Conservation (phyloP, 2,888 invertebrate species). For the Sussaba pulchella region DNA sequence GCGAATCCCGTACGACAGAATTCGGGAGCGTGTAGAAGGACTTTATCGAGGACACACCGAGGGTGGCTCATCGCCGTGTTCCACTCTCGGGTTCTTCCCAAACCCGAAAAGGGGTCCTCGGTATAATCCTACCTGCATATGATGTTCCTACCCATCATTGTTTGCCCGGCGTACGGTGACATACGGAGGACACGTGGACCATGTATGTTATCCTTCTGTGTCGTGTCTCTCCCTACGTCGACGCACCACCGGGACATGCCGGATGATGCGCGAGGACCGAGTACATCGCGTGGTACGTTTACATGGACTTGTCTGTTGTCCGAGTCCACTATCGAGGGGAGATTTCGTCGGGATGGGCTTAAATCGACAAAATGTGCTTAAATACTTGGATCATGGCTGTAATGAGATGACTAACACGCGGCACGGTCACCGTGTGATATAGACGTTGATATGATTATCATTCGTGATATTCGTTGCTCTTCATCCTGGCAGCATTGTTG, state of each 20-base stretch:
- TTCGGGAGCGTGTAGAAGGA: conserved; percentile 72
- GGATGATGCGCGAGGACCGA: conserved; percentile 45
- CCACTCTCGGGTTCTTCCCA: conserved; percentile 67
- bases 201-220: conserved; percentile 44
- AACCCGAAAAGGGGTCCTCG: conserved; percentile 79
- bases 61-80: conserved; percentile 67
- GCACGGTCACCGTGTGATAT: conserved; percentile 43
- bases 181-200: conserved; percentile 73
- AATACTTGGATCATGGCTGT: conserved; percentile 66
- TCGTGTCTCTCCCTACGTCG: conserved; percentile 54
- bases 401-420: conserved; percentile 45
- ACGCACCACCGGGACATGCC: conserved; percentile 48
- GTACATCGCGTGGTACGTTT: neutral
- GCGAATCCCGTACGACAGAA: conserved; percentile 62
- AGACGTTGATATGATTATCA: conserved; percentile 28
- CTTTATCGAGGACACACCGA: conserved; percentile 72
- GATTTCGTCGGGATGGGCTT: conserved; percentile 51
- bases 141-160: conserved; percentile 81
- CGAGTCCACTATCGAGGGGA: conserved; percentile 33
- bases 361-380: conserved; percentile 73
- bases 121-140: conserved; percentile 84
- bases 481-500: too few relatives aligned
- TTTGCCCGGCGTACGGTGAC: conserved; percentile 76
- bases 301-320: conserved; percentile 4
- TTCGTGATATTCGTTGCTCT: neutral